Evolutionary conservation across 1,140 invertebrate genomes (phyloP).

Genomic region (Tetragnatha versicolor): DNA sequence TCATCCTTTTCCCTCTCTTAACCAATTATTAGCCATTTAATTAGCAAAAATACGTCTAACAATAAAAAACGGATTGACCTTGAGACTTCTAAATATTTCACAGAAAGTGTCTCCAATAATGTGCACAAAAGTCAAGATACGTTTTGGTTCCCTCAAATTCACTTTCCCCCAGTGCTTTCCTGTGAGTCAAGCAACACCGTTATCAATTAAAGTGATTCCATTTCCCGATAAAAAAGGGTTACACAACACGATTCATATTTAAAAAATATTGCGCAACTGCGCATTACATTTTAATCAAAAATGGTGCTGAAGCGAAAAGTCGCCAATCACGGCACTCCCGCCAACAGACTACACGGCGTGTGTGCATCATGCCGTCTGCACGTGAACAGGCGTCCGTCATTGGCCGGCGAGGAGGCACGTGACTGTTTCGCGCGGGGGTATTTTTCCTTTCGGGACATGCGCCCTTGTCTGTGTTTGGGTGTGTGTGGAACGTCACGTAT

Average conservation of each 20-base stretch:
- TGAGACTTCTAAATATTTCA: neutral
- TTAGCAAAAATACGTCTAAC: too few species aligned
- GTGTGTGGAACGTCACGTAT: slow-evolving; percentile 21
- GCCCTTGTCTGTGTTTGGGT: neutral
- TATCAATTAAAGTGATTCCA: neutral
- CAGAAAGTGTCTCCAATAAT: neutral
- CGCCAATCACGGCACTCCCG: slow-evolving; percentile 1
- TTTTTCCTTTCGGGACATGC: neutral
- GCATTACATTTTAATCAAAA: neutral
- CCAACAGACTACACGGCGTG: slow-evolving; percentile 7
- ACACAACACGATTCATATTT: neutral
- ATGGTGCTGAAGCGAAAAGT: neutral
- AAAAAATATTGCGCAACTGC: slow-evolving; percentile 6
- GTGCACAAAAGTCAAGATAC: neutral
- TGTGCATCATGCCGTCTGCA: slow-evolving; percentile 34
- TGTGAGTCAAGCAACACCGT: neutral
- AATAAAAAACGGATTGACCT: too few species aligned
- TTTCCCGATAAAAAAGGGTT: neutral
- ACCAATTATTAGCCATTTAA: too few species aligned
- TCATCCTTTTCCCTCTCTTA: too few species aligned
- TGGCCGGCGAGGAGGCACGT: slow-evolving; percentile 7
- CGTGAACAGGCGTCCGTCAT: slow-evolving; percentile 35
- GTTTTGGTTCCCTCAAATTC: neutral
- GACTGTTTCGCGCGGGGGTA: slow-evolving; percentile 11
- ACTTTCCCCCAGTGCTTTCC: neutral